phyloP scores from a whole-genome alignment of 2,113 vertebrate species.

The Dendrocopos noguchii region DNA sequence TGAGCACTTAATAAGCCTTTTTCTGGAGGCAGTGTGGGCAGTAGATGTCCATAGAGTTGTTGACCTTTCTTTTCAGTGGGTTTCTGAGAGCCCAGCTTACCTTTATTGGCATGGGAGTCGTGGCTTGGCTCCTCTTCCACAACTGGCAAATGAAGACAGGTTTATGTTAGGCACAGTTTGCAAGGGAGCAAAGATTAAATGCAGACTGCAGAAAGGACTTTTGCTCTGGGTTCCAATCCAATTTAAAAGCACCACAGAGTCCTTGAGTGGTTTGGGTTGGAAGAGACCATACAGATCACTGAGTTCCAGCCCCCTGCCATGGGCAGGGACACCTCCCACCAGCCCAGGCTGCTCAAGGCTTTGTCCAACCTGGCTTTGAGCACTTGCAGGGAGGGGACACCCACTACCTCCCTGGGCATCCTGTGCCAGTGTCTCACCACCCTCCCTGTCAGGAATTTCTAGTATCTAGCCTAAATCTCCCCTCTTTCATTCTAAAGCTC shows the following conservation, averaged over 20 bases:
- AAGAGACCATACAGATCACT: background rate
- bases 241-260: background rate
- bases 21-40: background rate
- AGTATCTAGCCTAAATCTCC: no score
- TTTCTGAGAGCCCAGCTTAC: constrained; percentile 64
- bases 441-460: background rate
- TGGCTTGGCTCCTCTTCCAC: constrained; percentile 65
- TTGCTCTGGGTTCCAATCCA: background rate
- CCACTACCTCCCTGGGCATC: background rate
- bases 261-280: background rate
- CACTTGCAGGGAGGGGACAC: background rate
- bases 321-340: background rate
- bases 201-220: background rate
- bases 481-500: background rate
- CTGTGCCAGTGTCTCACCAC: background rate
- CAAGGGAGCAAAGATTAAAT: background rate
- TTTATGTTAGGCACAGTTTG: background rate
- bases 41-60: background rate
- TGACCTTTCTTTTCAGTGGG: background rate
- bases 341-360: background rate
- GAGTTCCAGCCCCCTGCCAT: fast-evolving
- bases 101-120: constrained; percentile 53
- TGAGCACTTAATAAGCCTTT: background rate
- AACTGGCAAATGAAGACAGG: constrained; percentile 44
- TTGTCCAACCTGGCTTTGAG: background rate